Evolutionary conservation across 2,113 vertebrate genomes (phyloP).

Genomic region (Rhinolophus sinicus): DNA sequence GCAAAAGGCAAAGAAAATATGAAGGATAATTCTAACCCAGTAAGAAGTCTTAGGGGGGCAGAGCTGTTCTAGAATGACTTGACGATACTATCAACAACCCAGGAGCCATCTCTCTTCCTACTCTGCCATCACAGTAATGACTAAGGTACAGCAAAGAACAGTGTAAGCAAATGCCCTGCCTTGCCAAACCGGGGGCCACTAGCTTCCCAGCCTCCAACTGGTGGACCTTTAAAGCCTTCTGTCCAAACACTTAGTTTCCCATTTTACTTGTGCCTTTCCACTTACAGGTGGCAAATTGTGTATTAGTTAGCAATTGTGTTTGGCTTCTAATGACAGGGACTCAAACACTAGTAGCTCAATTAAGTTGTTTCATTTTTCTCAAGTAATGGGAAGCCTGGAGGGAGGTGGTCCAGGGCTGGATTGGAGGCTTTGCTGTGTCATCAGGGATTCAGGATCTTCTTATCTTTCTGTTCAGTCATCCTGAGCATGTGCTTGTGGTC

Average conservation of each 20-base stretch:
- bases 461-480: background rate
- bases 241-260: background rate
- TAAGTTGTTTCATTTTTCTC: background rate
- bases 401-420: background rate
- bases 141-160: background rate
- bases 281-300: background rate
- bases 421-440: background rate
- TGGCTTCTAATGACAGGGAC: background rate
- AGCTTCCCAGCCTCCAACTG: background rate
- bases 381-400: background rate
- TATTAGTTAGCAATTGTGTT: background rate
- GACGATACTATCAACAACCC: background rate
- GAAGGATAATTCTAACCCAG: background rate
- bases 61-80: background rate
- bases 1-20: slow-evolving; percentile 11
- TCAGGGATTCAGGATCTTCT: background rate
- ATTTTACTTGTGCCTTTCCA: background rate
- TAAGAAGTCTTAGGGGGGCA: background rate
- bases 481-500: background rate
- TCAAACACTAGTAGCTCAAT: background rate
- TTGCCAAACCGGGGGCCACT: background rate
- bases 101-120: background rate
- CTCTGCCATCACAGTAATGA: background rate
- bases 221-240: background rate
- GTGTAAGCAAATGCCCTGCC: background rate